Conservation (phyloP, 2,113 vertebrate genomes). For the Puma concolor region DNA sequence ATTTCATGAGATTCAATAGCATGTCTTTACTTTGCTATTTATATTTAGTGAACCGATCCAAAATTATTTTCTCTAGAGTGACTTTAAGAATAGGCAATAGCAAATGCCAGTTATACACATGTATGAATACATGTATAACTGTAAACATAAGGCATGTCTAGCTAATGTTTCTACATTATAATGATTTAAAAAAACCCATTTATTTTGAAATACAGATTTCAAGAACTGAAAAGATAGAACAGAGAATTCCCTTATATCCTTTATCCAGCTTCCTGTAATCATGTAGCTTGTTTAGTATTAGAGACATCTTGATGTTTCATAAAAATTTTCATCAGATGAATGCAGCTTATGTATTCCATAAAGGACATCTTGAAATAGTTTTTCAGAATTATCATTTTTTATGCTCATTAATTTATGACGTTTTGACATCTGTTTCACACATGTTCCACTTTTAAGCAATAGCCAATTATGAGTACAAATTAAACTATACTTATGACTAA, state of each 20-base stretch:
- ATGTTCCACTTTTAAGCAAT: conserved; percentile 13
- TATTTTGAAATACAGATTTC: conserved; percentile 37
- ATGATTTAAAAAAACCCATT: neutral
- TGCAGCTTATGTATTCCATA: neutral
- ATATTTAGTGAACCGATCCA: neutral
- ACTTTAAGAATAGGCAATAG: conserved; percentile 12
- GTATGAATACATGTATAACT: neutral
- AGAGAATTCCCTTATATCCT: neutral
- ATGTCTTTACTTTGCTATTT: conserved; percentile 14
- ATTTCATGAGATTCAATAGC: neutral
- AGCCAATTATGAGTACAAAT: neutral
- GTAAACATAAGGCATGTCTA: neutral
- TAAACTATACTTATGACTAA: conserved; percentile 1
- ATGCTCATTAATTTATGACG: neutral
- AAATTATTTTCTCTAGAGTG: conserved; percentile 12
- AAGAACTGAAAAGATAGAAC: neutral
- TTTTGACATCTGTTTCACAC: conserved; percentile 44
- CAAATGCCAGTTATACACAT: neutral
- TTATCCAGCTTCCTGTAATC: conserved; percentile 10
- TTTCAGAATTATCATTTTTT: conserved; percentile 31
- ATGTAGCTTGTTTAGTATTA: conserved; percentile 4
- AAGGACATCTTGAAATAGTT: conserved; percentile 41
- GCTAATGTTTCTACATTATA: neutral
- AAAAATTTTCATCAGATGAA: conserved; percentile 5
- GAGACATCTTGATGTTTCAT: neutral